These are phyloP conservation scores for Mormyrops attenuatus DNA, from an alignment of 2,797 vertebrate species.

Conservation along the genomic window DNA sequence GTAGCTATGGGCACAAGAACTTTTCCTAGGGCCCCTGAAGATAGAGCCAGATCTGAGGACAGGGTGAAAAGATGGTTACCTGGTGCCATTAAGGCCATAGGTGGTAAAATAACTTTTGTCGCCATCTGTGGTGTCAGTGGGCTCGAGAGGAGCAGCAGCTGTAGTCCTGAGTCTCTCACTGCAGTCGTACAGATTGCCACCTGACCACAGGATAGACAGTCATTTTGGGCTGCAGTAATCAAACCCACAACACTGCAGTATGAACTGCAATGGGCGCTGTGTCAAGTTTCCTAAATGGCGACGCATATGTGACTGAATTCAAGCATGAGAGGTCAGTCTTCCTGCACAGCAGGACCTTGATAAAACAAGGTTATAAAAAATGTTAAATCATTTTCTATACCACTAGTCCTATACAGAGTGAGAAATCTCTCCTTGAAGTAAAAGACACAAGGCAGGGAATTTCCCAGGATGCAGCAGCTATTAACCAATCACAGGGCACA, in stretches of 20 bases:
- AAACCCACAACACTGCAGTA: neutral
- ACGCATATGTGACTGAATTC: neutral
- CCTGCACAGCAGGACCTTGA: neutral
- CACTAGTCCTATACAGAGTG: neutral
- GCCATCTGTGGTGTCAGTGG: slow-evolving; percentile 12
- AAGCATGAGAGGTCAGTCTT: neutral
- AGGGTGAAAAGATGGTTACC: neutral
- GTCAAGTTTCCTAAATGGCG: neutral
- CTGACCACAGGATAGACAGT: slow-evolving; percentile 12
- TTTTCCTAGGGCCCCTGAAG: neutral
- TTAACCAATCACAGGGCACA: neutral
- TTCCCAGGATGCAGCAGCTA: neutral
- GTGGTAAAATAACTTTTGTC: neutral
- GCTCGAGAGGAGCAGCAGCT: neutral
- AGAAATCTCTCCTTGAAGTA: neutral
- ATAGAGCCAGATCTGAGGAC: neutral
- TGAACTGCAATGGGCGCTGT: neutral
- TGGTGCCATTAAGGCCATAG: neutral
- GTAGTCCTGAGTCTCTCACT: slow-evolving; percentile 22
- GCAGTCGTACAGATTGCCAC: slow-evolving; percentile 34
- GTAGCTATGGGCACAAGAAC: neutral
- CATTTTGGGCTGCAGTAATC: neutral
- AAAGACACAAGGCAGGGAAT: neutral
- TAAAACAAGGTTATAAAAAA: neutral
- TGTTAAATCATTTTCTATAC: neutral